These are phyloP conservation scores for Pyralis farinalis DNA, from an alignment of 2,888 invertebrate species.

Conservation along the genomic window DNA sequence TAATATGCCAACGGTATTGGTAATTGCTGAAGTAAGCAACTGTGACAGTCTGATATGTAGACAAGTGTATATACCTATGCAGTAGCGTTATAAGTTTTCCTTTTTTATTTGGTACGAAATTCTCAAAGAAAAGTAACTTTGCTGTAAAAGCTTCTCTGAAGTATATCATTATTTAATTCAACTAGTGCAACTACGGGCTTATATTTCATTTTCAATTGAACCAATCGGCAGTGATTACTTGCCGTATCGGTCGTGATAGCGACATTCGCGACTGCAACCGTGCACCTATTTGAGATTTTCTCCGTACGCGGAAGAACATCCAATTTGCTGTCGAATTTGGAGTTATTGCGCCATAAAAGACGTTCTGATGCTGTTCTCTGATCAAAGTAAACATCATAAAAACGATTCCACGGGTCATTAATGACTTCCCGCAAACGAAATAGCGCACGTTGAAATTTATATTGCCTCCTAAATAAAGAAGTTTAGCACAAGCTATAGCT, in stretches of 20 bases:
- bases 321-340: constrained; percentile 51
- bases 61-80: no score
- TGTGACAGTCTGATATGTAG: no score
- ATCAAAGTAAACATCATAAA: constrained; percentile 72
- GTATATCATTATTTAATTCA: no score
- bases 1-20: no score
- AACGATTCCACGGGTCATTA: constrained; percentile 68
- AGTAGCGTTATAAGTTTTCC: no score
- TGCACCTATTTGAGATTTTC: constrained; percentile 2
- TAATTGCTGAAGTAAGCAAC: no score
- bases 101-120: no score
- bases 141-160: no score
- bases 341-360: constrained; percentile 62
- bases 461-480: constrained; percentile 28
- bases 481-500: constrained; percentile 18
- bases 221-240: not conserved
- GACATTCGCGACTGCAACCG: no score
- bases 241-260: not conserved
- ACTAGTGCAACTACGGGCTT: no score
- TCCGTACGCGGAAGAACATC: constrained; percentile 28
- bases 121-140: no score
- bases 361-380: constrained; percentile 58
- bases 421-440: constrained; percentile 57
- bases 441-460: constrained; percentile 53
- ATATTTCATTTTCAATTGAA: not conserved